A percentile compares a stretch with the other conserved stretches of the same genome.
phyloP scores from a whole-genome alignment of 2,113 vertebrate genomes.

The Stegostoma tigrinum region DNA sequence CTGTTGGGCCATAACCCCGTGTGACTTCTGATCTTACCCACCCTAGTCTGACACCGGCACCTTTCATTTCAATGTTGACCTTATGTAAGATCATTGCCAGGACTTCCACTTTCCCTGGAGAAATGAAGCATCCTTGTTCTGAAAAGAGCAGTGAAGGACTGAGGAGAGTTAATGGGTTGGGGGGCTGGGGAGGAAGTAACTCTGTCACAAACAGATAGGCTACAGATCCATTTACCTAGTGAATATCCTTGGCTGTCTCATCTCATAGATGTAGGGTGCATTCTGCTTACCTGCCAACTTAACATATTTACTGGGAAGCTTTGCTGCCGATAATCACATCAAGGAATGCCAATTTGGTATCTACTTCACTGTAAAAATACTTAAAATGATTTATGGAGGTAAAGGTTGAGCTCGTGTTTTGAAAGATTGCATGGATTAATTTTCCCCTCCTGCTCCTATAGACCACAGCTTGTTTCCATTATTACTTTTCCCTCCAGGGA shows the following conservation, averaged over 20 bases:
- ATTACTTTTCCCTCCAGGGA: conserved; percentile 11
- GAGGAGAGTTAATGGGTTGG: neutral
- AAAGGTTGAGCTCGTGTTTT: conserved; percentile 20
- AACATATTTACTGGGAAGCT: neutral
- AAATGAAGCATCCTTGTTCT: neutral
- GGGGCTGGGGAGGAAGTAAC: neutral
- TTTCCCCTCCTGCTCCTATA: neutral
- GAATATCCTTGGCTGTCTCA: neutral
- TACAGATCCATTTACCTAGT: neutral
- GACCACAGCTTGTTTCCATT: conserved; percentile 4
- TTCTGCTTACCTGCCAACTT: neutral
- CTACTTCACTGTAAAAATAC: neutral
- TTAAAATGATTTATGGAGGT: conserved; percentile 14
- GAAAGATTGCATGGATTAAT: neutral
- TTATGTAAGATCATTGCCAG: neutral
- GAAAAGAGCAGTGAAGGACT: neutral
- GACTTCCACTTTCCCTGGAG: too few species aligned
- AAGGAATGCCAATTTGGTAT: neutral
- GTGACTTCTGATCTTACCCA: too few species aligned
- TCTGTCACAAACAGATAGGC: neutral
- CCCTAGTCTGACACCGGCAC: too few species aligned
- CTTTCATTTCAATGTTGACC: neutral
- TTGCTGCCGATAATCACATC: neutral
- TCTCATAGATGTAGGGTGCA: neutral
- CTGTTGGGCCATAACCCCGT: too few species aligned